Percentiles rank a stretch among this genome's conserved stretches.
phyloP scores from a whole-genome alignment of 1,140 invertebrate species.

The Eupeodes corollae region DNA sequence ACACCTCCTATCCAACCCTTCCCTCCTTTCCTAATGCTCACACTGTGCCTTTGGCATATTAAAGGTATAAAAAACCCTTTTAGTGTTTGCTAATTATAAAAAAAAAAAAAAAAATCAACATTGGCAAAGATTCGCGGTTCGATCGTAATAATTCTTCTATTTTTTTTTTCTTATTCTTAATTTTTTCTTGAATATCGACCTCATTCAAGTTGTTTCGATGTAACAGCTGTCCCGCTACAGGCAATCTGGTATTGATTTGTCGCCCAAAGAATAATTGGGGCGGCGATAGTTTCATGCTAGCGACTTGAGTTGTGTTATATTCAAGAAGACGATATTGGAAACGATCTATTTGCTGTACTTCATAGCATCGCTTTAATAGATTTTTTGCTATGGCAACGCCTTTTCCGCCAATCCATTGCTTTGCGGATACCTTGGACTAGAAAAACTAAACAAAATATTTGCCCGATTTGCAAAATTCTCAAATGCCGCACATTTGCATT shows the following conservation, averaged over 20 bases:
- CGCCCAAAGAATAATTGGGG: background rate
- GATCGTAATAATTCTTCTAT: constrained; percentile 3
- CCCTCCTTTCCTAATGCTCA: too few relatives aligned
- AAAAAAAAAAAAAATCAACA: too few relatives aligned
- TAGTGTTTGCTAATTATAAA: background rate
- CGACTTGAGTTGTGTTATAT: too few relatives aligned
- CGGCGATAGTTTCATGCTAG: background rate
- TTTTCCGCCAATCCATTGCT: constrained; percentile 1
- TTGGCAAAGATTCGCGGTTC: constrained; percentile 1
- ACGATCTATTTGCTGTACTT: background rate
- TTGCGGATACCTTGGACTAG: too few relatives aligned
- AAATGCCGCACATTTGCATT: background rate
- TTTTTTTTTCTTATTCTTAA: too few relatives aligned
- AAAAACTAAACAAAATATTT: too few relatives aligned
- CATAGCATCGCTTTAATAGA: too few relatives aligned
- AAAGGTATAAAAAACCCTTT: too few relatives aligned
- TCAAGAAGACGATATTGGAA: constrained; percentile 1
- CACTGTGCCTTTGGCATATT: too few relatives aligned
- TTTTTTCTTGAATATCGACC: too few relatives aligned
- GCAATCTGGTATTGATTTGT: too few relatives aligned
- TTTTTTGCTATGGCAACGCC: constrained; percentile 3
- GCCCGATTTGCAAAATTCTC: background rate
- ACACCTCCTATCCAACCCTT: too few relatives aligned
- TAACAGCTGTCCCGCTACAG: background rate
- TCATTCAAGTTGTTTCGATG: background rate